A percentile compares a stretch with the other conserved stretches of the same genome.
phyloP scores from a whole-genome alignment of 2,113 vertebrate genomes.

The Bagarius yarrelli region DNA sequence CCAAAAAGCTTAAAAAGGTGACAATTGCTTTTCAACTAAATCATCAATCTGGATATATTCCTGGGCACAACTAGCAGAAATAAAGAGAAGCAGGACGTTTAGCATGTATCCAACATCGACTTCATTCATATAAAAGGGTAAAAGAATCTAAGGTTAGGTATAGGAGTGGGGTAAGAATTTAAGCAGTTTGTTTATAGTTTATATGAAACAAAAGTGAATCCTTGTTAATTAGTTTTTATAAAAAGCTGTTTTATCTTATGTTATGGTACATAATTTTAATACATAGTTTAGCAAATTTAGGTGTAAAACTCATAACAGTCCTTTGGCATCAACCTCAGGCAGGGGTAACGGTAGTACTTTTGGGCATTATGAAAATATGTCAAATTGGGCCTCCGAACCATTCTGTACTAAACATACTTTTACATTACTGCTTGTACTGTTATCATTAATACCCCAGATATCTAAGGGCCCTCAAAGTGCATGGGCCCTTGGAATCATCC shows the following conservation, averaged over 20 bases:
- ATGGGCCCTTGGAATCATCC: background rate
- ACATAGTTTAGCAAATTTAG: background rate
- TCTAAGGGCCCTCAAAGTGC: too few species aligned
- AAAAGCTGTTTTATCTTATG: too few species aligned
- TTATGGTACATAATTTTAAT: background rate
- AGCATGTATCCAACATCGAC: too few species aligned
- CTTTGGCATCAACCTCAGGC: background rate
- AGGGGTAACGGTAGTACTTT: too few species aligned
- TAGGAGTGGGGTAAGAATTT: background rate
- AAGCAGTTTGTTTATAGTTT: background rate
- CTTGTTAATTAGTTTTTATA: background rate
- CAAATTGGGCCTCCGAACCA: too few species aligned
- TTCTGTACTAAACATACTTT: too few species aligned
- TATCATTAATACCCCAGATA: too few species aligned
- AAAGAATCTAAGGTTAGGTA: background rate
- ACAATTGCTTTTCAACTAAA: background rate
- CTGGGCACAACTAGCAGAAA: background rate
- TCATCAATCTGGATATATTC: background rate
- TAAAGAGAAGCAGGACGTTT: background rate
- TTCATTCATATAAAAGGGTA: background rate
- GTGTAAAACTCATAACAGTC: background rate
- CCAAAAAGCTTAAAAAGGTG: constrained; percentile 95
- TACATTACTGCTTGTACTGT: too few species aligned
- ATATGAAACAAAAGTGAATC: background rate
- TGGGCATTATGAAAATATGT: too few species aligned